Evolutionary conservation across 2,888 invertebrate genomes (phyloP), one percentile per base, ranked within the genome.

Genomic region (Eilema caniola): DNA sequence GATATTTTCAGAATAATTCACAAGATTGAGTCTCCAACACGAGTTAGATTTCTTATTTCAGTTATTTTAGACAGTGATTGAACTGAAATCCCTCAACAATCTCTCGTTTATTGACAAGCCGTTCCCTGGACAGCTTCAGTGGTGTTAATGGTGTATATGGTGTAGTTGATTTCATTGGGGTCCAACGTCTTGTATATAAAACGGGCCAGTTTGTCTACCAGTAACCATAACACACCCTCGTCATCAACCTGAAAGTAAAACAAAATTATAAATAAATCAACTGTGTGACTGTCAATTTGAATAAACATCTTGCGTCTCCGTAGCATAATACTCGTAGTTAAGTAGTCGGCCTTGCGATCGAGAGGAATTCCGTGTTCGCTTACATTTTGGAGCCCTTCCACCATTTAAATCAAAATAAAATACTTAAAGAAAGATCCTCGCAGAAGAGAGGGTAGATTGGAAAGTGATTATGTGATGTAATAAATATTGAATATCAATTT

Each of bases 121-220:
- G 96, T 96, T 41, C 96, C 96, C 37, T 95, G 93, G 56, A 97
- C 93, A 7, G 96, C 96, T 31, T 96, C 95, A 3, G 92, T 88
- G 0, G 96, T 92, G 41, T 94, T 93, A 62, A 96, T 95, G 69
- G 95, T 96, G 79, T 96, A 93, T 88, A 96, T 96, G 78, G 96
- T 95, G 89, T 96, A 98, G 91, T 98, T 98, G 37, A 97, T 90
- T 67, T 97, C 96, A 57, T 96, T 95, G 31, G 96, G 94, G 86
- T 97, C 96, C 67, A 98, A 90, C 12, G 93, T 93, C 78, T 95
- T 94, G 89, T 96, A 96, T 65, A 98, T 90, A 88, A 97, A 98
- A 12, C 96, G 94, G 0, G 98, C 97, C 96, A 98, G 96, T 80
- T 96, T 96, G 88, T 98, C 98, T 0, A 97, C 97, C 3, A 98